Evolutionary conservation across 2,888 invertebrate genomes (phyloP), one percentile per base, ranked within the genome.

Genomic region (Eledone cirrhosa): DNA sequence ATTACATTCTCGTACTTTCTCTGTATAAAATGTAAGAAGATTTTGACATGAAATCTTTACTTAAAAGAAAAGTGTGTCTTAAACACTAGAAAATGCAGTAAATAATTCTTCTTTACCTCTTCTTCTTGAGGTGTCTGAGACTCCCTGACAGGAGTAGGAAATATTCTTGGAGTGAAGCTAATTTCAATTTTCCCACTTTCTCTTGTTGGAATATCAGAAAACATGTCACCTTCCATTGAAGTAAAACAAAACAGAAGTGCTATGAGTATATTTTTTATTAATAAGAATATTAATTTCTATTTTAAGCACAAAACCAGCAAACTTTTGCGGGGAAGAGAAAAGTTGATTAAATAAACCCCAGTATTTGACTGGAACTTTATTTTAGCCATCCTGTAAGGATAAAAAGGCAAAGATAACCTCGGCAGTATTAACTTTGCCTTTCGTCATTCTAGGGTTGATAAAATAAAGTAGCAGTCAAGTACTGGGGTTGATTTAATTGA

Each of bases 121-220:
- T 95, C 93, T 90, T 96, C 96, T 87, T 87, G 83, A 4, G 83
- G 84, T 48, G 83, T 85, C 22, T 86, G 85, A 0, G 89, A 90
- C 79, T 90, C 90, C 80, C 96, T 92, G 78, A 94, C 94, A 0
- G 96, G 96, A 1, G 96, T 96, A 0, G 95, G 94, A 88, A 97
- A 95, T 31, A 93, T 93, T 79, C 96, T 92, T 16, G 94, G 93
- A 0, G 96, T 95, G 87, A 96, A 95, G 48, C 91, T 92, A 16
- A 96, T 93, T 82, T 93, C 92, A 78, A 96, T 92, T 63, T 92
- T 92, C 13, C 92, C 92, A 33, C 90, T 88, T 84, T 92, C 91
- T 84, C 96, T 92, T 19, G 85, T 85, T n/a, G 87, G 33, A 33
- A 33, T 33, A 13, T 8, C n/a, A 33, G 69, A 2, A n/a, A 72